Evolutionary conservation across 2,888 invertebrate species (phyloP).

Genomic region (Alcis repandata): DNA sequence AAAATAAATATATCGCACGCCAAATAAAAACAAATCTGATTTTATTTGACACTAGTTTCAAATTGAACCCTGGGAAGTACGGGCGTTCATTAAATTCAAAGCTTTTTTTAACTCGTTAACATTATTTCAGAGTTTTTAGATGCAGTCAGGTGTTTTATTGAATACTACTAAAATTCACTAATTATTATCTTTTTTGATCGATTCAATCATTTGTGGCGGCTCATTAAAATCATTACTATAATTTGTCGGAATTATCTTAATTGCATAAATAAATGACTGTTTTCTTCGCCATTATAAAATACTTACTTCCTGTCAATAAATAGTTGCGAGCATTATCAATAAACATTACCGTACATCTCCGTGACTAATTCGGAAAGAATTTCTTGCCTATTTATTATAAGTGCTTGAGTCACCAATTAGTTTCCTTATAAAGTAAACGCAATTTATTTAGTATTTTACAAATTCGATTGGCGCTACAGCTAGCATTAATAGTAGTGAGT

Average conservation of each 20-base stretch:
- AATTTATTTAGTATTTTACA: constrained; percentile 58
- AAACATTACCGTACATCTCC: constrained; percentile 40
- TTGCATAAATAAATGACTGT: constrained; percentile 12
- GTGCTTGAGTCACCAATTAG: constrained; percentile 53
- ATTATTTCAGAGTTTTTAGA: too few species aligned
- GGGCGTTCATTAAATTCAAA: too few species aligned
- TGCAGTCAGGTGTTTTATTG: too few species aligned
- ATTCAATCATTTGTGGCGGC: not conserved
- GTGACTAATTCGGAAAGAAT: constrained; percentile 49
- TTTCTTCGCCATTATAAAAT: constrained; percentile 29
- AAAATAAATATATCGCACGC: too few species aligned
- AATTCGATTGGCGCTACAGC: constrained; percentile 54
- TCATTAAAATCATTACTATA: constrained; percentile 1
- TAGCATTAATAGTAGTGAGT: constrained; percentile 56
- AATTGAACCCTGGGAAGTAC: too few species aligned
- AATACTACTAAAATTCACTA: not conserved
- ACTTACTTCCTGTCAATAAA: constrained; percentile 35
- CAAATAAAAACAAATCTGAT: too few species aligned
- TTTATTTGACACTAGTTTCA: too few species aligned
- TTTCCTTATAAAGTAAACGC: constrained; percentile 53
- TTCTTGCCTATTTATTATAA: constrained; percentile 51
- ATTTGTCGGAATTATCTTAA: constrained; percentile 6
- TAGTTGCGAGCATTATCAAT: constrained; percentile 27
- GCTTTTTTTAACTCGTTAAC: too few species aligned
- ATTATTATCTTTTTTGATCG: not conserved